Conservation (phyloP, 2,888 invertebrate species). For the Belgica antarctica region DNA sequence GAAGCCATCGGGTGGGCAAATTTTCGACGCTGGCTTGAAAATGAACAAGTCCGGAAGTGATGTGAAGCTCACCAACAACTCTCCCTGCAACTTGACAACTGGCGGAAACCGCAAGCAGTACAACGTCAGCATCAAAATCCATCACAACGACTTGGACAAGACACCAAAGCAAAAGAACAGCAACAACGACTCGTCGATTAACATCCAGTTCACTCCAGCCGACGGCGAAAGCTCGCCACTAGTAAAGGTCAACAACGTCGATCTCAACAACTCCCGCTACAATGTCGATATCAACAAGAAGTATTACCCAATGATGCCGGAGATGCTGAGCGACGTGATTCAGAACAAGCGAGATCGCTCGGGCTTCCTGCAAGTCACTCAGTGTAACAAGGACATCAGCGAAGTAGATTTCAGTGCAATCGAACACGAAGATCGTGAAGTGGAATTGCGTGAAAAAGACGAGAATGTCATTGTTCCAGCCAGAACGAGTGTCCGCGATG, state of each 20-base stretch:
- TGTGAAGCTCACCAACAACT: conserved; percentile 14
- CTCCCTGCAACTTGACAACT: not conserved
- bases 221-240: not conserved
- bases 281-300: conserved; percentile 35
- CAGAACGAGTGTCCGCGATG: conserved; percentile 26
- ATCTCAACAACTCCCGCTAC: conserved; percentile 38
- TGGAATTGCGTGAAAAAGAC: not conserved
- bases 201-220: not conserved
- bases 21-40: not conserved
- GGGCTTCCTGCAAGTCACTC: not conserved
- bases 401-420: not conserved
- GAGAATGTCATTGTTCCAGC: conserved; percentile 5
- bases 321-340: conserved; percentile 45
- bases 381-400: not conserved
- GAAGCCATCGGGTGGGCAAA: conserved; percentile 22
- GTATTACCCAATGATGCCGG: conserved; percentile 46
- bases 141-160: conserved; percentile 44
- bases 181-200: conserved; percentile 14
- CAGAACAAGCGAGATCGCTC: conserved; percentile 40
- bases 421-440: not conserved
- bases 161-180: not conserved
- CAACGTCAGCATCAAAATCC: conserved; percentile 46
- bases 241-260: conserved; percentile 29
- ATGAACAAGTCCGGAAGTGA: not conserved
- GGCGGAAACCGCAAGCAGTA: conserved; percentile 29